A percentile compares a stretch with the other conserved stretches of the same genome.
Evolutionary conservation across 2,797 vertebrate species (phyloP).

Genomic region (Eidolon dupreanum): DNA sequence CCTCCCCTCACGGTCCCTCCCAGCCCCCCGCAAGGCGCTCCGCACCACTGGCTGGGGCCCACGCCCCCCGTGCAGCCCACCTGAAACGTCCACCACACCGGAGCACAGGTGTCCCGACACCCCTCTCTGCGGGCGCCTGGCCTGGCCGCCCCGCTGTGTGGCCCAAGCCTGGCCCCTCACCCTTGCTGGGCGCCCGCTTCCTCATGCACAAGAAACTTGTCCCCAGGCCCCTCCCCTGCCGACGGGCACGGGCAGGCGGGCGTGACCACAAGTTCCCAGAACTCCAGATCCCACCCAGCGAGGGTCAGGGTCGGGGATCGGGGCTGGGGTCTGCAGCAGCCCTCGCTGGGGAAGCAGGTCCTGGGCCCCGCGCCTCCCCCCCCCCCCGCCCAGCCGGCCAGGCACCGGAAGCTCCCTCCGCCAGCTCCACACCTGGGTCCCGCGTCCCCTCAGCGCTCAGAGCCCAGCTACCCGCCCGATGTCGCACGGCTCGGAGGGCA

Average conservation of each 20-base stretch:
- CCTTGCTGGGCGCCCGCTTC: not conserved
- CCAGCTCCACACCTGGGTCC: not conserved
- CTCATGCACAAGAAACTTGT: not conserved
- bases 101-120: fast-evolving
- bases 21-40: fast-evolving
- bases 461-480: not conserved
- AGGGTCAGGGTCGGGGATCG: too few relatives aligned
- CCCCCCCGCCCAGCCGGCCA: not conserved
- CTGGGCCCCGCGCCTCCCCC: not conserved
- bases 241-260: not conserved
- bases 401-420: fast-evolving
- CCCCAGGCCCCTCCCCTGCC: not conserved
- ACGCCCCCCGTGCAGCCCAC: fast-evolving
- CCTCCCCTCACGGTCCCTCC: fast-evolving
- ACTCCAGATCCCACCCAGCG: not conserved
- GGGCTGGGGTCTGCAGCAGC: not conserved
- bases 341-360: fast-evolving
- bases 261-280: not conserved
- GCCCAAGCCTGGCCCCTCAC: not conserved
- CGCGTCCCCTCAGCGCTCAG: not conserved
- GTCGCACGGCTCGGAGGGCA: not conserved
- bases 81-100: not conserved
- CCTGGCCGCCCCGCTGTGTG: fast-evolving
- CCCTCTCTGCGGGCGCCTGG: fast-evolving
- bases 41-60: not conserved